Evolutionary conservation across 2,888 invertebrate genomes (phyloP), one percentile per base, ranked within the genome.

Genomic region (Bruchidius siliquastri): DNA sequence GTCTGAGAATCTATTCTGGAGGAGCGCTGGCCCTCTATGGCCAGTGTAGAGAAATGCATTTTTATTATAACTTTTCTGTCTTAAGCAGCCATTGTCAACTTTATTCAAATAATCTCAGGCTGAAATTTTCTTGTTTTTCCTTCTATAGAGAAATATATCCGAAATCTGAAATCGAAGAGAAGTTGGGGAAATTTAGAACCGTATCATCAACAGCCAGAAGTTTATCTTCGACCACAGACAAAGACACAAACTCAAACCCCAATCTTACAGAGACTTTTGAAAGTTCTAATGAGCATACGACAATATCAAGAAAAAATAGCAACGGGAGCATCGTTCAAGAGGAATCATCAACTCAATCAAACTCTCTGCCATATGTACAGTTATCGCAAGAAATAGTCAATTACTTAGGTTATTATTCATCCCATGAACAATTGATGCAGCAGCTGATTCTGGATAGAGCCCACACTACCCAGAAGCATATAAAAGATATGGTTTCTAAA

Each of bases 331-430:
- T 77, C 26, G 78, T 79, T 66, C 76, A 78, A 22, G 76, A 76
- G 67, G 74, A 68, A 69, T 75, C 76, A 22, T 73, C 74, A 18
- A 69, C 72, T n/a, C 76, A 76, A 22, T 76, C 77, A 4, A 74
- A 21, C 68, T 75, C 73, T 13, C 30, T 82, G 67, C 79, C 82
- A 18, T 81, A 83, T 71, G 78, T 84, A n/a, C 82, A 83, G 79
- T 85, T 88, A 77, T 88, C 90, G 74, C 90, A 89, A 79, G 91
- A 92, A 82, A 88, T 89, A 13, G 90, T 92, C 20, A 91, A 92
- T 84, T 93, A 93, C 85, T 86, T 92, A 70, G 92, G 92, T 8
- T 92, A 92, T 80, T 92, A 91, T 83, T 91, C 92, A 0, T 90
- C 90, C 0, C 91, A 92, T 79, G 92, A 92, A 79, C 90, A 91